Base-by-base conservation (phyloP, 2,888 invertebrate genomes). In the Eupithecia tripunctaria region DNA sequence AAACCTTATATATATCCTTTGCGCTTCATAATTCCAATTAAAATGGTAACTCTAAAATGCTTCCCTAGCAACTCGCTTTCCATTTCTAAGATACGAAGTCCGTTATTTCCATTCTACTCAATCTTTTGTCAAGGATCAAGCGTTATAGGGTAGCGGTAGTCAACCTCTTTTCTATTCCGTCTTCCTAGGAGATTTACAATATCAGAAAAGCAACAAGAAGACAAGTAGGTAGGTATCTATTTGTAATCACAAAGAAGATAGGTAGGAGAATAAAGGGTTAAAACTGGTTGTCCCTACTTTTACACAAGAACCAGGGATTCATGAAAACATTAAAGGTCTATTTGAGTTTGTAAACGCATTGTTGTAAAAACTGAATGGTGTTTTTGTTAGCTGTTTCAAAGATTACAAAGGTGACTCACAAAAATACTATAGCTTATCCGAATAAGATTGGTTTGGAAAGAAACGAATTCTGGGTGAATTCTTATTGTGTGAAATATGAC, bases 301-400 rank as follows among this genome's bases (percentile, higher is more conserved):
- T 38, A 56, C 56, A 25, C 21, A 59, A 56, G 56, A 59, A 67
- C 56, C 25, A 67, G 67, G 56, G 8, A 36, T 12, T 36, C 32
- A 67, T 56, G 29, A 67, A 14, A 3, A 7, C 15, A 25, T 10
- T 21, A 27, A 6, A 56, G 67, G 18, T n/a, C n/a, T 21, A 8
- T 27, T n/a, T 62, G 47, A 8, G 5, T n/a, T 43, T 18, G 43
- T 47, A 21, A 21, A 21, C 21, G 21, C 21, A 51, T 43, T 51
- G 10, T 51, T 21, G 51, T 51, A 21, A n/a, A 51, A 51, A 6
- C 21, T 21, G 51, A 51, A 51, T 21, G 51, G 8, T n/a, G 47
- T 47, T n/a, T 0, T n/a, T 47, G 47, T 8, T 47, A 47, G n/a
- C n/a, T n/a, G 51, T 18, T 7, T 21, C 3, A 21, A 51, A 51